phyloP scores from a whole-genome alignment of 2,113 vertebrate genomes.

The Connochaetes taurinus region DNA sequence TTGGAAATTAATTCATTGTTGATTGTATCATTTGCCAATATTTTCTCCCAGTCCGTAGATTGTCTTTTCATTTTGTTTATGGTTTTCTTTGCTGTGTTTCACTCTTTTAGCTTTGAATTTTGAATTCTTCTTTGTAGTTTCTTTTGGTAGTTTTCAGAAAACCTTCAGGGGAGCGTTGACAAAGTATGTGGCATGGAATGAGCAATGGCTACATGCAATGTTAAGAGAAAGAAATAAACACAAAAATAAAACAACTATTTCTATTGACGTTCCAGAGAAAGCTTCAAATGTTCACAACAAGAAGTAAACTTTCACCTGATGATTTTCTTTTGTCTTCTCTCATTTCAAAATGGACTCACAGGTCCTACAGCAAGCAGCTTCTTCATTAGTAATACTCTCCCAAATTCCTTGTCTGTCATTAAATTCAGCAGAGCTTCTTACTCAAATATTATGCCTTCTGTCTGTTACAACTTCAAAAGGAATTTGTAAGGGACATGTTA shows the following conservation, averaged over 20 bases:
- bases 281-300: conserved; percentile 72
- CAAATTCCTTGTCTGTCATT: conserved; percentile 84
- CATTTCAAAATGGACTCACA: conserved; percentile 83
- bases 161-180: conserved; percentile 85
- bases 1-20: neutral
- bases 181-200: conserved; percentile 87
- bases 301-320: conserved; percentile 64
- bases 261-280: neutral
- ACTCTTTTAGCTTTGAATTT: conserved; percentile 92
- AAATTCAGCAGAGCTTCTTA: conserved; percentile 81
- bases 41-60: neutral
- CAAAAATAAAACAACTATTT: neutral
- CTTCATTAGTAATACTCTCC: conserved; percentile 78
- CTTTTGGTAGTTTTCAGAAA: conserved; percentile 75
- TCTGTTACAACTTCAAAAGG: conserved; percentile 79
- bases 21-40: neutral
- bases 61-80: neutral
- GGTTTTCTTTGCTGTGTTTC: conserved; percentile 64
- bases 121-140: conserved; percentile 76
- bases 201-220: conserved; percentile 82
- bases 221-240: conserved; percentile 78
- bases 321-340: conserved; percentile 79
- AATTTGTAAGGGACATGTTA: conserved; percentile 64
- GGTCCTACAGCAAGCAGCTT: conserved; percentile 82
- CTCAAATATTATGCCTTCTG: conserved; percentile 87